Conservation (phyloP, 2,888 invertebrate genomes). For the Sipha maydis region DNA sequence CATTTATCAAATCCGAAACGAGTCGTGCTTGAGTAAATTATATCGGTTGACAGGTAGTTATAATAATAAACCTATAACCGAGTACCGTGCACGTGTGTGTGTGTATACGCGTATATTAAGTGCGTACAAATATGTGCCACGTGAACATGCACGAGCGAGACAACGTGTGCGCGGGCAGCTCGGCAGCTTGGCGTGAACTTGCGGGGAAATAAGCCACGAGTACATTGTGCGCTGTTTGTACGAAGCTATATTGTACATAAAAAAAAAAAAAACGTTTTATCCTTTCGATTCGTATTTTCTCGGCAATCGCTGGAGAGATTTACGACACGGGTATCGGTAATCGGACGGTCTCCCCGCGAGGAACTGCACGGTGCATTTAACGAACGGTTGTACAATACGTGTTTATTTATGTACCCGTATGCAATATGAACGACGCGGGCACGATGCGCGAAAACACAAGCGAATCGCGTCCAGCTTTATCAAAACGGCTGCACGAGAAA, state of each 20-base stretch:
- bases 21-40: conserved; percentile 60
- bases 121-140: not conserved
- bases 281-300: conserved; percentile 46
- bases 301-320: conserved; percentile 2
- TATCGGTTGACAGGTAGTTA: conserved; percentile 58
- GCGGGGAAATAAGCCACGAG: not conserved
- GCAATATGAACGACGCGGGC: too few relatives aligned
- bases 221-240: too few relatives aligned
- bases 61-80: conserved; percentile 58
- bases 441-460: too few relatives aligned
- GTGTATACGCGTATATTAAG: not conserved
- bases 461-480: too few relatives aligned
- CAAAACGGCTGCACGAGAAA: too few relatives aligned
- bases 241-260: too few relatives aligned
- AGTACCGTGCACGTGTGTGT: not conserved
- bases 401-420: too few relatives aligned
- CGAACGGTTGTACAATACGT: too few relatives aligned
- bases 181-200: conserved; percentile 27
- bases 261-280: too few relatives aligned
- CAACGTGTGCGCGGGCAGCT: not conserved
- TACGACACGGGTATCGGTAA: conserved; percentile 19
- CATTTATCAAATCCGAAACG: conserved; percentile 61
- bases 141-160: not conserved
- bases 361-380: too few relatives aligned
- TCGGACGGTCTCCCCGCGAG: too few relatives aligned